Conservation (phyloP, 2,113 vertebrate species). For the Parotia lawesii region DNA sequence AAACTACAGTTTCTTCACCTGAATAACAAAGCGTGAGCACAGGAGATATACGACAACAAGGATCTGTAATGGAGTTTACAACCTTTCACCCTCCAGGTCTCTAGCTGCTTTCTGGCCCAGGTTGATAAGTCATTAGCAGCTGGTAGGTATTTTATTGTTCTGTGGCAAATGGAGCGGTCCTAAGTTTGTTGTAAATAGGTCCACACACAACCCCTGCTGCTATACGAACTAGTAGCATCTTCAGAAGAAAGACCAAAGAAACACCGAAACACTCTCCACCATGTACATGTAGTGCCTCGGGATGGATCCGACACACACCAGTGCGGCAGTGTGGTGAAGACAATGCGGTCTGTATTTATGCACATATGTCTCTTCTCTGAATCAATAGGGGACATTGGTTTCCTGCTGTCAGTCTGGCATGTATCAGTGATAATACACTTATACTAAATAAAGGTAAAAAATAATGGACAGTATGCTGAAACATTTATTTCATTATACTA, state of each 20-base stretch:
- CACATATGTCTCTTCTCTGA: neutral
- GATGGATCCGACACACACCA: neutral
- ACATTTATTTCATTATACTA: constrained; percentile 24
- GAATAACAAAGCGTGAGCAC: neutral
- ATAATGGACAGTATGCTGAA: neutral
- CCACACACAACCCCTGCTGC: neutral
- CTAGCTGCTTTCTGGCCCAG: neutral
- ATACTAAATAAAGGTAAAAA: constrained; percentile 29
- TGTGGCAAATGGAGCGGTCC: neutral
- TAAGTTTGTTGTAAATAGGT: neutral
- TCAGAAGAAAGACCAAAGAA: neutral
- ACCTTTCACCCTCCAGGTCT: neutral
- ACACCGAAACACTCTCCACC: neutral
- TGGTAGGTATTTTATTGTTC: neutral
- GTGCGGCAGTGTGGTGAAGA: neutral
- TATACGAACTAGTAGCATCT: neutral
- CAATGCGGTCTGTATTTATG: neutral
- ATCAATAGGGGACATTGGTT: neutral
- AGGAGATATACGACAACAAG: fast-evolving
- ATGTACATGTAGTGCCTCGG: fast-evolving
- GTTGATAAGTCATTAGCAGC: neutral
- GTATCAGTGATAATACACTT: constrained; percentile 32
- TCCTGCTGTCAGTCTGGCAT: constrained; percentile 18
- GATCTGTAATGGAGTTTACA: neutral
- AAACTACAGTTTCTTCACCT: neutral